Evolutionary conservation across 2,888 invertebrate species (phyloP).

Genomic region (Temnothorax ravouxi): DNA sequence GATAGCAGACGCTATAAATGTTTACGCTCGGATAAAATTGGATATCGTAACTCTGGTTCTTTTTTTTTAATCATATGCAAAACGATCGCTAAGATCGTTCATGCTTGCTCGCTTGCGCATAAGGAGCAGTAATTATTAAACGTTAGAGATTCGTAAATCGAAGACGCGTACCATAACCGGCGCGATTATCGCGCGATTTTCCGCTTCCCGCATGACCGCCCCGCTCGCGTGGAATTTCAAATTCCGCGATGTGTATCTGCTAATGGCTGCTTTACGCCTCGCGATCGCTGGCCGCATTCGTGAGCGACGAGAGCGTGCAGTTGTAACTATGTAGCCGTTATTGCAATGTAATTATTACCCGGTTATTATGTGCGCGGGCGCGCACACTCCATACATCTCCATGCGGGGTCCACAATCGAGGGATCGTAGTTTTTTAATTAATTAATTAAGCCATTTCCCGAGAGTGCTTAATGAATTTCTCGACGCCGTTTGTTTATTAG

Average conservation of each 20-base stretch:
- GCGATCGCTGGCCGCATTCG: slow-evolving; percentile 34
- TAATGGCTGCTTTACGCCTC: slow-evolving; percentile 53
- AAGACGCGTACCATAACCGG: slow-evolving; percentile 31
- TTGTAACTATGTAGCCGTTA: slow-evolving; percentile 32
- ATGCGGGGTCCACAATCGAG: slow-evolving; percentile 5
- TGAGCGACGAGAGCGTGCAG: slow-evolving; percentile 46
- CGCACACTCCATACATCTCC: slow-evolving; percentile 3
- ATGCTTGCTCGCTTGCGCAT: background rate
- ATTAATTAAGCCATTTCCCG: slow-evolving; percentile 36
- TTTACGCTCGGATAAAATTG: background rate
- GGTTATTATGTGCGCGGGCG: slow-evolving; percentile 26
- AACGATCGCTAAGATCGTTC: background rate
- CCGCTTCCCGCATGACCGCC: slow-evolving; percentile 60
- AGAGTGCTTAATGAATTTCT: slow-evolving; percentile 31
- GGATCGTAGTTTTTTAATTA: slow-evolving; percentile 33
- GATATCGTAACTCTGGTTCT: background rate
- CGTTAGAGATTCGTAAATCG: slow-evolving; percentile 32
- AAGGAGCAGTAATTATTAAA: slow-evolving; percentile 38
- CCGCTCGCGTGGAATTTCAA: slow-evolving; percentile 49
- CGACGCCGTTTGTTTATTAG: slow-evolving; percentile 30
- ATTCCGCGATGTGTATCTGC: slow-evolving; percentile 54
- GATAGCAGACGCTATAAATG: background rate
- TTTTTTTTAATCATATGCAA: background rate
- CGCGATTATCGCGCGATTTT: slow-evolving; percentile 51
- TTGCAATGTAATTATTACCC: slow-evolving; percentile 47